Evolutionary conservation across 23 tunicate genomes (phyloP), one percentile per base, ranked within the genome.

Genomic region (Aplidium turbinatum): DNA sequence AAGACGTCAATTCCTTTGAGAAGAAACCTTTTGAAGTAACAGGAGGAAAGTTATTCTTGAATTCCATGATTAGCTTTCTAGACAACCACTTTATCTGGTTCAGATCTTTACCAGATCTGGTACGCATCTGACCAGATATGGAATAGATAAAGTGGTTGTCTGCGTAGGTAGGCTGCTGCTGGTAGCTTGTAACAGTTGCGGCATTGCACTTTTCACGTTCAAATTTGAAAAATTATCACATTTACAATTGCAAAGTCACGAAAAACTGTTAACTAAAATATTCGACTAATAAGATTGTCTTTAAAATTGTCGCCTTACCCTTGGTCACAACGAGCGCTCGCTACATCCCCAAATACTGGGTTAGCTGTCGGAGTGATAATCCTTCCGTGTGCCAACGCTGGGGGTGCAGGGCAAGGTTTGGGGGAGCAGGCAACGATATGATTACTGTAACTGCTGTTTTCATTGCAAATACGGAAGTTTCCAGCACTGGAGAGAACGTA

Each of bases 331-430:
- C 16, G n/a, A 33, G 50, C 51, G 35, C 22, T 52, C 0, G 79
- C 87, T 4, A 34, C 18, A 58, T 81, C 87, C 2, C 87, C 73
- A 50, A 46, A 81, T 24, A 50, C 79, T 6, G 78, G 64, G 21
- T 47, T 26, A 18, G 31, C 36, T 1, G 30, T 32, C 22, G 21
- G 24, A 0, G 66, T 16, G 0, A 66, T 53, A 40, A 78, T 47
- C 21, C 24, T n/a, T 66, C 75, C 83, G 24, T 78, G 48, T 28
- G 65, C 52, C 0, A 78, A 34, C 22, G 30, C 18, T 11, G 83
- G 75, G 2, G 54, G 53, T 1, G 23, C 23, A 29, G 51, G 9
- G 26, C 83, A 78, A 3, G 53, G 52, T 51, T 32, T 21, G 0
- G 66, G 75, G 16, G 74, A 50, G 27, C 83, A 78, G 23, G 53